Percentiles rank a stretch among this genome's conserved stretches.
Conservation (phyloP, 2,888 invertebrate genomes). For the Bombylius major region DNA sequence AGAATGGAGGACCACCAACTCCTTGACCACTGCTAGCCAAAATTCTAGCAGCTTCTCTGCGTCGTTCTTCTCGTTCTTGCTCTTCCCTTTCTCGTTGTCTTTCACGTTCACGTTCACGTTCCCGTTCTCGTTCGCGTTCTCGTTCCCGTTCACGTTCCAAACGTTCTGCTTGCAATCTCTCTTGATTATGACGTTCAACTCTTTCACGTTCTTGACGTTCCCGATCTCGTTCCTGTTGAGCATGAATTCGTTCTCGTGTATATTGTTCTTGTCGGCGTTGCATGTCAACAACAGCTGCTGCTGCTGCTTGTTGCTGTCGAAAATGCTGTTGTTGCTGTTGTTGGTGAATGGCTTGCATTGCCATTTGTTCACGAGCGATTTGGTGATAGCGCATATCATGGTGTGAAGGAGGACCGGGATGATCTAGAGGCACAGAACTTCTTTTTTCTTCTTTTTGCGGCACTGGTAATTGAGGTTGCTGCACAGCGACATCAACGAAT, state of each 20-base stretch:
- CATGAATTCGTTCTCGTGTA: slow-evolving; percentile 22
- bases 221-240: slow-evolving; percentile 32
- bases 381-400: slow-evolving; percentile 32
- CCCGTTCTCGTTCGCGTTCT: slow-evolving; percentile 23
- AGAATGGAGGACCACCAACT: slow-evolving; percentile 24
- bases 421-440: slow-evolving; percentile 17
- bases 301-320: slow-evolving; percentile 23
- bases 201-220: slow-evolving; percentile 27
- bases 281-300: slow-evolving; percentile 21
- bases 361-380: slow-evolving; percentile 43
- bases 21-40: slow-evolving; percentile 19
- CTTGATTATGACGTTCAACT: slow-evolving; percentile 26
- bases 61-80: slow-evolving; percentile 24
- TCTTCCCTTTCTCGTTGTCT: slow-evolving; percentile 13
- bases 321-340: slow-evolving; percentile 25
- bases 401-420: slow-evolving; percentile 22
- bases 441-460: slow-evolving; percentile 44
- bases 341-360: slow-evolving; percentile 36
- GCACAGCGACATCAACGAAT: slow-evolving; percentile 82
- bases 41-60: slow-evolving; percentile 17
- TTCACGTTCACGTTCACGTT: slow-evolving; percentile 20
- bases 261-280: slow-evolving; percentile 25
- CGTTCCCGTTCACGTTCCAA: slow-evolving; percentile 25
- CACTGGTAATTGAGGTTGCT: slow-evolving; percentile 77
- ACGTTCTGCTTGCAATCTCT: slow-evolving; percentile 26